Evolutionary conservation across 2,797 vertebrate species (phyloP).

Genomic region (Rhinogobio ventralis): DNA sequence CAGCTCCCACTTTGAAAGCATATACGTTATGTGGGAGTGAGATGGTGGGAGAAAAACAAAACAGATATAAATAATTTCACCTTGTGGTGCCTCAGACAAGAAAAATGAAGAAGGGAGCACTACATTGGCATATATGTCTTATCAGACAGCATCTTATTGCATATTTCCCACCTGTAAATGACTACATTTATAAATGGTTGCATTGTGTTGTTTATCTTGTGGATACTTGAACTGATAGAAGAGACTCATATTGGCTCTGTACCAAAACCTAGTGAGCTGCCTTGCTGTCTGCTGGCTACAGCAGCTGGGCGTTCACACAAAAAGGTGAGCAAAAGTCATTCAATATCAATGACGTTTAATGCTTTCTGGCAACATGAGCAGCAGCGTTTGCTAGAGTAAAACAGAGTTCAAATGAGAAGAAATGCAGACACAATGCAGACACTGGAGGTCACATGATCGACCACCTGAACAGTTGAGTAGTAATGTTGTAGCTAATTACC

Average conservation of each 20-base stretch:
- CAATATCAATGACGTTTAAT: background rate
- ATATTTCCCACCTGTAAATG: slow-evolving; percentile 64
- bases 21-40: slow-evolving; percentile 42
- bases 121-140: slow-evolving; percentile 63
- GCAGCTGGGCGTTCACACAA: background rate
- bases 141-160: slow-evolving; percentile 69
- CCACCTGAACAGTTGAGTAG: background rate
- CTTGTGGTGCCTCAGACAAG: slow-evolving; percentile 55
- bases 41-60: slow-evolving; percentile 54
- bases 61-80: slow-evolving; percentile 64
- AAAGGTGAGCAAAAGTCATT: slow-evolving; percentile 20
- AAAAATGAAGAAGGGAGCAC: slow-evolving; percentile 54
- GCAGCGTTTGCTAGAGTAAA: background rate
- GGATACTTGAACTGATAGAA: slow-evolving; percentile 32
- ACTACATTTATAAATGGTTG: slow-evolving; percentile 65
- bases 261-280: slow-evolving; percentile 13
- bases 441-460: background rate
- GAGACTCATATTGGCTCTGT: slow-evolving; percentile 8
- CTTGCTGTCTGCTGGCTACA: background rate
- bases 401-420: background rate
- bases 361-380: slow-evolving; percentile 8
- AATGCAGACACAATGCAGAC: background rate
- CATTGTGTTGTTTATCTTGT: slow-evolving; percentile 64
- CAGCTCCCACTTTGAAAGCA: slow-evolving; percentile 35
- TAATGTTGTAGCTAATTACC: background rate